Percentiles rank a stretch among this genome's conserved stretches.
Conservation (phyloP, 1,140 invertebrate species). For the Proales similis region DNA sequence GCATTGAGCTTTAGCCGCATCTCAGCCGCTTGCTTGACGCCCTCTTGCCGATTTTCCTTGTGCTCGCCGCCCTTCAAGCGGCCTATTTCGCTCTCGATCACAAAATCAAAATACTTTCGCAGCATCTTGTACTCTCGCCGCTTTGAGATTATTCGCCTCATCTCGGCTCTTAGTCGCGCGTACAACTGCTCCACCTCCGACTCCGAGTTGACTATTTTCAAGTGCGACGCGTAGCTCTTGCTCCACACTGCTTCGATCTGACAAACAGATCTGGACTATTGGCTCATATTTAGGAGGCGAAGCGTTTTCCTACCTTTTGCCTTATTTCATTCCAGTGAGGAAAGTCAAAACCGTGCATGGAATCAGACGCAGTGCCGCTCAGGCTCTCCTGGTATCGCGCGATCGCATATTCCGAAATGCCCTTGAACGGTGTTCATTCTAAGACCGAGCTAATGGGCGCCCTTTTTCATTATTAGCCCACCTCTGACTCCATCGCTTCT, state of each 20-base stretch:
- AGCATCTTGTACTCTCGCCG: slow-evolving; percentile 6
- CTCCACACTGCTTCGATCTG: slow-evolving; percentile 3
- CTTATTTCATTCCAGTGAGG: slow-evolving; percentile 26
- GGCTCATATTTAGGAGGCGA: not conserved
- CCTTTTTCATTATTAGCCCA: too few relatives aligned
- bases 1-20: too few relatives aligned
- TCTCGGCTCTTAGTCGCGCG: not conserved
- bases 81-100: not conserved
- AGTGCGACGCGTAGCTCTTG: slow-evolving; percentile 16
- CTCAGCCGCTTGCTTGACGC: not conserved
- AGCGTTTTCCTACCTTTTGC: slow-evolving; percentile 7
- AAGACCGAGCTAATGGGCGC: too few relatives aligned
- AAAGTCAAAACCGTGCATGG: slow-evolving; percentile 4
- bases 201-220: slow-evolving; percentile 20
- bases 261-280: not conserved
- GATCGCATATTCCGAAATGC: too few relatives aligned
- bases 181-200: slow-evolving; percentile 13
- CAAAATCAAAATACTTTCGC: slow-evolving; percentile 11
- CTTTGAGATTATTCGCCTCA: slow-evolving; percentile 29
- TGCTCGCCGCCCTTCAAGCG: slow-evolving; percentile 2
- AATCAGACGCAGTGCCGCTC: not conserved
- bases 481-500: too few relatives aligned
- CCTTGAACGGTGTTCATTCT: too few relatives aligned
- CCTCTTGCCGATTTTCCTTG: slow-evolving; percentile 18
- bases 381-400: too few relatives aligned